Evolutionary conservation across 1,140 invertebrate species (phyloP), one percentile per base, ranked within the genome.

Genomic region (Penaeus indicus): DNA sequence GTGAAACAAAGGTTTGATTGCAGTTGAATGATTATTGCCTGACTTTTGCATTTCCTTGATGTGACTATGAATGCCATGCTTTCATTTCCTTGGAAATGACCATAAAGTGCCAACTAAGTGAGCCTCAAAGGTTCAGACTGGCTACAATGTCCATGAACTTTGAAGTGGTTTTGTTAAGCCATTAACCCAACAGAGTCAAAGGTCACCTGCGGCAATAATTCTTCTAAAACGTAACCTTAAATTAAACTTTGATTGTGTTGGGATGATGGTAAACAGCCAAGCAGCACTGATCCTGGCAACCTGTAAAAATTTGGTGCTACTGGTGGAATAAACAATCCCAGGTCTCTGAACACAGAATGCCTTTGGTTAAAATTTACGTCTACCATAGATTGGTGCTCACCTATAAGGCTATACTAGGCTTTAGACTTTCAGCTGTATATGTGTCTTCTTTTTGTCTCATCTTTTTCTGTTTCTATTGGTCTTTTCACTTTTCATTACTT

Each of bases 71-170:
- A 54, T 11, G 54, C 54, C 54, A 54, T 54, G 54, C 54, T 54
- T 54, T 54, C 54, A 54, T 54, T 11, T 77, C 80, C 63, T 80
- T 79, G 85, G 85, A 80, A 86, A 80, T 63, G 75, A 75, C 85
- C 77, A 79, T 27, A 80, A 86, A 86, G 85, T 86, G 85, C 85
- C 85, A 86, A 86, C 85, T 86, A 67, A 78, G 84, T 86, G 75
- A 79, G 80, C 85, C 85, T 86, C 32, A 79, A 86, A 77, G 85
- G 54, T 54, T 54, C 54, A 54, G 54, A 54, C 54, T 54, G 54
- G 54, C 54, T 54, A 54, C 54, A 54, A 54, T 54, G 54, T 54
- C 54, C 54, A 54, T 54, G 54, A 54, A 54, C 54, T 54, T 54
- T 54, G 54, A 54, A 54, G 54, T 54, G 54, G 54, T 54, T 54